Evolutionary conservation across 2,888 invertebrate species (phyloP).

Genomic region (Orthonevra nobilis): DNA sequence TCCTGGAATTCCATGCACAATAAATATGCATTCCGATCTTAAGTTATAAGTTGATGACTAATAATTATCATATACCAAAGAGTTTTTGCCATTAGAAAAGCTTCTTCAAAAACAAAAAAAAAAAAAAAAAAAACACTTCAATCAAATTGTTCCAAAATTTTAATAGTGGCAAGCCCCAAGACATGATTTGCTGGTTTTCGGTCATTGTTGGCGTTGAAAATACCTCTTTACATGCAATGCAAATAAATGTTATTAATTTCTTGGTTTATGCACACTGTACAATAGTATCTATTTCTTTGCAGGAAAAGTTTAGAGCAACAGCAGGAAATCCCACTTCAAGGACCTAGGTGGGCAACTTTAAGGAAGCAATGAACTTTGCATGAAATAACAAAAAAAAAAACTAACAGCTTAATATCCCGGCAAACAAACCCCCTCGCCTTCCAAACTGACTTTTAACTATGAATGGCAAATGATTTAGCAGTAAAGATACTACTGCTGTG

Average conservation of each 20-base stretch:
- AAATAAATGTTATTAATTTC: slow-evolving; percentile 47
- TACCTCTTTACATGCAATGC: slow-evolving; percentile 18
- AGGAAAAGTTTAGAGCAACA: slow-evolving; percentile 40
- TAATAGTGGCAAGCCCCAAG: neutral
- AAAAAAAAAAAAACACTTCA: too few relatives aligned
- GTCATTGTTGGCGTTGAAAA: neutral
- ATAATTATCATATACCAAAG: too few relatives aligned
- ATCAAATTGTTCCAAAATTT: too few relatives aligned
- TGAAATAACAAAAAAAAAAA: slow-evolving; percentile 13
- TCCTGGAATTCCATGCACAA: too few relatives aligned
- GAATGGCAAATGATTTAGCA: slow-evolving; percentile 57
- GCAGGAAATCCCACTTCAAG: slow-evolving; percentile 31
- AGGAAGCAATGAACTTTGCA: slow-evolving; percentile 50
- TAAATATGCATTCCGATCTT: too few relatives aligned
- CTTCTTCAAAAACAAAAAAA: too few relatives aligned
- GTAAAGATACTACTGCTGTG: slow-evolving; percentile 55
- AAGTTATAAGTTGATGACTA: too few relatives aligned
- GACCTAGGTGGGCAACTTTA: slow-evolving; percentile 27
- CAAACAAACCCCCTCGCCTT: slow-evolving; percentile 28
- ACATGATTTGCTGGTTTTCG: slow-evolving; percentile 4
- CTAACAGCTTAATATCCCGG: slow-evolving; percentile 12
- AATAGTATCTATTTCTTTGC: slow-evolving; percentile 28
- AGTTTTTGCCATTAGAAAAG: too few relatives aligned
- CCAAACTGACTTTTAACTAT: slow-evolving; percentile 54
- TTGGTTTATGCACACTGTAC: slow-evolving; percentile 30